phyloP scores from a whole-genome alignment of 2,113 vertebrate genomes.

The Cyanistes caeruleus region DNA sequence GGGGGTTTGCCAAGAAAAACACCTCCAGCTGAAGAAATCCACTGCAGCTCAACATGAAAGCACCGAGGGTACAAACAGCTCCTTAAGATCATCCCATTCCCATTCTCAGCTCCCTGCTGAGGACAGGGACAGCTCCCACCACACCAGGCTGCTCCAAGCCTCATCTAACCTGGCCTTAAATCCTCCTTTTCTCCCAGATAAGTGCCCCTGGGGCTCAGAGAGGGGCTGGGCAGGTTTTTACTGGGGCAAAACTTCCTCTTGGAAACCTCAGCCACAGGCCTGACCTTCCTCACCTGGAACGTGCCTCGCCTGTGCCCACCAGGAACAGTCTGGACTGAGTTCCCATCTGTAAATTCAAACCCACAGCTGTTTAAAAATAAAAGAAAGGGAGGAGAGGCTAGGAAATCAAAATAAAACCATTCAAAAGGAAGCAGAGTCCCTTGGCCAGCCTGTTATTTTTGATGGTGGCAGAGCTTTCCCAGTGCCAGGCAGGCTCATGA shows the following conservation, averaged over 20 bases:
- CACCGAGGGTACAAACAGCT: neutral
- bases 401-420: neutral
- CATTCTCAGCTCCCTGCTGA: neutral
- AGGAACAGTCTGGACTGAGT: neutral
- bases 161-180: neutral
- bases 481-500: conserved; percentile 16
- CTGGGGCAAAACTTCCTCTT: neutral
- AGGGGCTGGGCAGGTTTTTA: no score
- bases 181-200: neutral
- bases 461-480: neutral
- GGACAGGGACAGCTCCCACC: neutral
- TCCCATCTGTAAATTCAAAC: neutral
- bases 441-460: neutral
- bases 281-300: neutral
- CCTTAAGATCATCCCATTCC: neutral
- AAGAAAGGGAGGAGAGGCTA: neutral
- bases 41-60: neutral
- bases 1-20: neutral
- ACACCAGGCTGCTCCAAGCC: neutral
- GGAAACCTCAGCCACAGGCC: neutral
- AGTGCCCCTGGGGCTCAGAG: neutral
- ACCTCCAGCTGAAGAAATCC: neutral
- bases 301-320: rapidly evolving
- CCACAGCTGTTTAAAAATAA: neutral
- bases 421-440: neutral